Evolutionary conservation across 2,888 invertebrate genomes (phyloP).

Genomic region (Drosophila cognata): DNA sequence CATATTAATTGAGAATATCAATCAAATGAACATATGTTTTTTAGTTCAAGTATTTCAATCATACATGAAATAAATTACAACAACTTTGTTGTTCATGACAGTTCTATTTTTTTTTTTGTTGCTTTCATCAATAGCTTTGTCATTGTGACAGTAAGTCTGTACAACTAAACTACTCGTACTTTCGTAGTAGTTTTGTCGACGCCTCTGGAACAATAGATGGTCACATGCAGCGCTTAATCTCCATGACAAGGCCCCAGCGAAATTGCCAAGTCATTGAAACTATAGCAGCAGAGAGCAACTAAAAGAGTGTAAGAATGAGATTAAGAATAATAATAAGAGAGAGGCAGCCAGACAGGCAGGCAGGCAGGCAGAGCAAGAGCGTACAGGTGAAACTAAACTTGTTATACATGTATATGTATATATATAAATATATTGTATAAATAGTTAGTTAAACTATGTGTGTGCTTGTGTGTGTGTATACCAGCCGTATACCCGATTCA

Average conservation of each 20-base stretch:
- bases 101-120: neutral
- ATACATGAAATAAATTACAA: neutral
- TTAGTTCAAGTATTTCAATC: slow-evolving; percentile 8
- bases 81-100: neutral
- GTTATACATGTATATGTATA: slow-evolving; percentile 11
- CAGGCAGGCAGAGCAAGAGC: slow-evolving; percentile 5
- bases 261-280: slow-evolving; percentile 37
- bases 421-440: slow-evolving; percentile 9
- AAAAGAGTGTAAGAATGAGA: slow-evolving; percentile 1
- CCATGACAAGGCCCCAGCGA: slow-evolving; percentile 14
- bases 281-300: slow-evolving; percentile 14
- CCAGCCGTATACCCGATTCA: slow-evolving; percentile 22
- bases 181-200: slow-evolving; percentile 24
- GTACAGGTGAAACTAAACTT: slow-evolving; percentile 50
- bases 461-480: slow-evolving; percentile 12
- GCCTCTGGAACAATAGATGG: slow-evolving; percentile 17
- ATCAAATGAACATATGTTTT: neutral
- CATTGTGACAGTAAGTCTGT: slow-evolving; percentile 32
- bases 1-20: neutral
- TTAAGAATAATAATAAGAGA: slow-evolving; percentile 7
- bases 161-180: slow-evolving; percentile 7
- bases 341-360: slow-evolving; percentile 1
- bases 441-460: slow-evolving; percentile 11
- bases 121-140: slow-evolving; percentile 10
- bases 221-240: slow-evolving; percentile 55